phyloP scores from a whole-genome alignment of 1,140 invertebrate species.

The Listronotus bonariensis region DNA sequence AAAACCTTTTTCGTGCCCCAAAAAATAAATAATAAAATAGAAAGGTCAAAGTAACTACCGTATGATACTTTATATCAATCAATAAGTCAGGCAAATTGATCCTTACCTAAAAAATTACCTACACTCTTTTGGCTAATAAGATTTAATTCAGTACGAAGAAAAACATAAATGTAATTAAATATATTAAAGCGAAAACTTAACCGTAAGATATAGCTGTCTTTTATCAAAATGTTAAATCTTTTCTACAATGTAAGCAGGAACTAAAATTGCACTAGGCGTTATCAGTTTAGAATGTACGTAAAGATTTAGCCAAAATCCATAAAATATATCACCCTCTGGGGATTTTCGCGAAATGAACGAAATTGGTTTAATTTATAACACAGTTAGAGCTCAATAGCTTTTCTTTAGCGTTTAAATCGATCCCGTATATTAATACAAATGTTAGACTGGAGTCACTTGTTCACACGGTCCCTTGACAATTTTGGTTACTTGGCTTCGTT shows the following conservation, averaged over 20 bases:
- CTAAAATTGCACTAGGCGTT: slow-evolving; percentile 34
- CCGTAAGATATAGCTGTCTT: slow-evolving; percentile 6
- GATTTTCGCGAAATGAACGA: slow-evolving; percentile 37
- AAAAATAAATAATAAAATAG: too few species aligned
- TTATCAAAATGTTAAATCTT: slow-evolving; percentile 20
- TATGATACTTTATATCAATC: too few species aligned
- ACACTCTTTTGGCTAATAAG: too few species aligned
- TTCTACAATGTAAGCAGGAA: slow-evolving; percentile 28
- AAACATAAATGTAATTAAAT: too few species aligned
- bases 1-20: too few species aligned
- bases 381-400: slow-evolving; percentile 32
- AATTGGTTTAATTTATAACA: slow-evolving; percentile 40
- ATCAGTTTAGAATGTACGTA: slow-evolving; percentile 36
- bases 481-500: slow-evolving; percentile 2
- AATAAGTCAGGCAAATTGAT: too few species aligned
- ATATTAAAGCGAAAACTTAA: neutral
- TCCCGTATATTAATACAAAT: slow-evolving; percentile 36
- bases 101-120: too few species aligned
- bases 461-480: slow-evolving; percentile 19
- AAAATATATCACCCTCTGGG: slow-evolving; percentile 34
- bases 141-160: too few species aligned
- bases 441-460: slow-evolving; percentile 33
- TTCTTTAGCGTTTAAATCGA: slow-evolving; percentile 34
- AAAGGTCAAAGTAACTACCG: too few species aligned
- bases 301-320: slow-evolving; percentile 39